phyloP scores from a whole-genome alignment of 2,888 invertebrate species.

The Thymelicus sylvestris region DNA sequence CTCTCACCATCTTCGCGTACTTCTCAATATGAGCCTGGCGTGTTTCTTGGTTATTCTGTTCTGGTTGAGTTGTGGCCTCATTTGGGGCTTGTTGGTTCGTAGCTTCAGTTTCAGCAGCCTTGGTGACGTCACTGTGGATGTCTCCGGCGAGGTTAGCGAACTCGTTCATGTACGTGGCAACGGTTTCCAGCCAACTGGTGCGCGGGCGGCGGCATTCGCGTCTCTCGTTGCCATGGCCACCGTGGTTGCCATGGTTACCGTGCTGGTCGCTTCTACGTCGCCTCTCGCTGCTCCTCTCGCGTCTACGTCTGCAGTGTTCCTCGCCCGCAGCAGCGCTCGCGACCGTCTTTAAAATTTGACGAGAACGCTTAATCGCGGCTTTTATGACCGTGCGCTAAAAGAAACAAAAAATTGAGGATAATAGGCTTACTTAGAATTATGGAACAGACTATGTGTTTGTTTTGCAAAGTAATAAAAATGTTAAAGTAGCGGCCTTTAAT shows the following conservation, averaged over 20 bases:
- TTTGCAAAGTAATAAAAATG: too few relatives aligned
- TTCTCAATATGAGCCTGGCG: not conserved
- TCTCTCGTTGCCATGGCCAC: slow-evolving; percentile 20
- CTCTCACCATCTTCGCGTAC: slow-evolving; percentile 34
- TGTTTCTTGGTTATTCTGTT: not conserved
- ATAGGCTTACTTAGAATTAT: too few relatives aligned
- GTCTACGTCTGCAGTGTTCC: slow-evolving; percentile 59
- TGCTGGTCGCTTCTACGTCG: slow-evolving; percentile 52
- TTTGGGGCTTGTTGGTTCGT: slow-evolving; percentile 27
- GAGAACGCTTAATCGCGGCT: slow-evolving; percentile 69
- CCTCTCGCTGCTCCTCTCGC: slow-evolving; percentile 50
- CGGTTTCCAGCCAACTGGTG: slow-evolving; percentile 76
- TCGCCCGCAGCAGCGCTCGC: slow-evolving; percentile 45
- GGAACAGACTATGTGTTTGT: too few relatives aligned
- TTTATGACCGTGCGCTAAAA: slow-evolving; percentile 63
- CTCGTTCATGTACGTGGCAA: slow-evolving; percentile 80
- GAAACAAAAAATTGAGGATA: slow-evolving; percentile 17
- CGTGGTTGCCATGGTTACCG: slow-evolving; percentile 4
- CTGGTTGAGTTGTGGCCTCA: not conserved
- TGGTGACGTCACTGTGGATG: slow-evolving; percentile 52
- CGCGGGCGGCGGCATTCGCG: slow-evolving; percentile 47
- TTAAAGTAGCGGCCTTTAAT: too few relatives aligned
- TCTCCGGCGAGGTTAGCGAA: slow-evolving; percentile 81
- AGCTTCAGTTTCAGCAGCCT: slow-evolving; percentile 38
- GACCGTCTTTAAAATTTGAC: slow-evolving; percentile 66